These are phyloP conservation scores for Bradypus variegatus DNA, from an alignment of 2,797 vertebrate species.

Conservation along the genomic window DNA sequence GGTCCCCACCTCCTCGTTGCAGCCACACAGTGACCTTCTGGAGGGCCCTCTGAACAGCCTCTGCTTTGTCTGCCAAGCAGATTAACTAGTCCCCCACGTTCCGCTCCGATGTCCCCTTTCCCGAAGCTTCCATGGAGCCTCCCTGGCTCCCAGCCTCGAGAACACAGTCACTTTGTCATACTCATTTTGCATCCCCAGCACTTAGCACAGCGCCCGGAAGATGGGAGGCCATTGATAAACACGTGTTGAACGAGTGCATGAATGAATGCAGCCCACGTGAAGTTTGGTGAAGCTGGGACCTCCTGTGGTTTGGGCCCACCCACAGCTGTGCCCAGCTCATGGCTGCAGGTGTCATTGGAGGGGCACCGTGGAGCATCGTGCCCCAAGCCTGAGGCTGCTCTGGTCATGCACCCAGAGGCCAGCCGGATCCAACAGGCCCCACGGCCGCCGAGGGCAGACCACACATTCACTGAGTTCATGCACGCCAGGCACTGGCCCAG, in stretches of 20 bases:
- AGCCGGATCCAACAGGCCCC: neutral
- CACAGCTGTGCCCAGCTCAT: fast-evolving
- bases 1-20: fast-evolving
- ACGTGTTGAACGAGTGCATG: no score
- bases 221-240: fast-evolving
- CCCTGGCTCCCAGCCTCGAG: fast-evolving
- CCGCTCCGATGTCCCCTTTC: fast-evolving
- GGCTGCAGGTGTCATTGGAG: fast-evolving
- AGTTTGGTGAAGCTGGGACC: neutral
- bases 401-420: neutral
- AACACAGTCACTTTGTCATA: neutral
- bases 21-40: fast-evolving
- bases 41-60: fast-evolving
- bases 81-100: fast-evolving
- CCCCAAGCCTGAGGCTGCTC: neutral
- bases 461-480: fast-evolving
- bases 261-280: neutral
- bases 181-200: neutral
- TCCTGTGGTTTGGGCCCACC: fast-evolving
- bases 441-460: neutral
- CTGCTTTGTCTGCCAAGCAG: fast-evolving
- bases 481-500: no score
- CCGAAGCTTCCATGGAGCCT: fast-evolving
- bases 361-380: neutral
- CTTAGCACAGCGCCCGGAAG: neutral